A percentile compares a stretch with the other conserved stretches of the same genome.
Evolutionary conservation across 2,797 vertebrate genomes (phyloP).

Genomic region (Podarcis siculus): DNA sequence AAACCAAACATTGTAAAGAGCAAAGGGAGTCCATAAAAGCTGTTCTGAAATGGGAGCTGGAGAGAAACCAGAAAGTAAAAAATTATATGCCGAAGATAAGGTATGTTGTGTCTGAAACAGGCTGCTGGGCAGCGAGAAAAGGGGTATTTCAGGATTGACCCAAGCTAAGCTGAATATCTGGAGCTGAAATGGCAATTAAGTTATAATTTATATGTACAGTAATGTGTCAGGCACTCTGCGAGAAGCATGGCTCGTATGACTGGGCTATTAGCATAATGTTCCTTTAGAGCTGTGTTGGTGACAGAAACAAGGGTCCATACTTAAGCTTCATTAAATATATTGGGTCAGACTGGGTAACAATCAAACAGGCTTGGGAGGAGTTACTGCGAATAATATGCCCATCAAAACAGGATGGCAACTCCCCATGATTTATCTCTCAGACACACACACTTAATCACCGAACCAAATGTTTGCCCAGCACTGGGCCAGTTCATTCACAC

Average conservation of each 20-base stretch:
- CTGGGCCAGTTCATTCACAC: no score
- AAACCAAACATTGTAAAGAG: slow-evolving; percentile 87
- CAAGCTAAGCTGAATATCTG: slow-evolving; percentile 44
- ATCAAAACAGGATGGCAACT: neutral
- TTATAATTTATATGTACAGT: slow-evolving; percentile 61
- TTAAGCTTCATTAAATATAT: slow-evolving; percentile 71
- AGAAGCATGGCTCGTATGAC: slow-evolving; percentile 64
- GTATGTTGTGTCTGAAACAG: slow-evolving; percentile 44
- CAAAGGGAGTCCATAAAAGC: slow-evolving; percentile 74
- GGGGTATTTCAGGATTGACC: slow-evolving; percentile 42
- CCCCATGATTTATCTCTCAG: neutral
- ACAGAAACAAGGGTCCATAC: slow-evolving; percentile 56
- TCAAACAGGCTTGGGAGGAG: neutral
- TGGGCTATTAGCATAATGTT: slow-evolving; percentile 62
- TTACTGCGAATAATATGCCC: neutral
- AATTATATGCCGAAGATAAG: slow-evolving; percentile 57
- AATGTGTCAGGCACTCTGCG: slow-evolving; percentile 64
- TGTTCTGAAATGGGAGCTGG: slow-evolving; percentile 73
- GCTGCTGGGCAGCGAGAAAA: slow-evolving; percentile 42
- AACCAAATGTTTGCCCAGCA: neutral
- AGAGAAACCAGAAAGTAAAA: slow-evolving; percentile 61
- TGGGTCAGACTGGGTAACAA: slow-evolving; percentile 51
- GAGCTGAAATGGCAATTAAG: slow-evolving; percentile 66
- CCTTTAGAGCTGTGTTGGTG: slow-evolving; percentile 59
- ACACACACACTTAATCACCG: neutral